Evolutionary conservation across 2,113 vertebrate genomes (phyloP).

Genomic region (Callocephalon fimbriatum): DNA sequence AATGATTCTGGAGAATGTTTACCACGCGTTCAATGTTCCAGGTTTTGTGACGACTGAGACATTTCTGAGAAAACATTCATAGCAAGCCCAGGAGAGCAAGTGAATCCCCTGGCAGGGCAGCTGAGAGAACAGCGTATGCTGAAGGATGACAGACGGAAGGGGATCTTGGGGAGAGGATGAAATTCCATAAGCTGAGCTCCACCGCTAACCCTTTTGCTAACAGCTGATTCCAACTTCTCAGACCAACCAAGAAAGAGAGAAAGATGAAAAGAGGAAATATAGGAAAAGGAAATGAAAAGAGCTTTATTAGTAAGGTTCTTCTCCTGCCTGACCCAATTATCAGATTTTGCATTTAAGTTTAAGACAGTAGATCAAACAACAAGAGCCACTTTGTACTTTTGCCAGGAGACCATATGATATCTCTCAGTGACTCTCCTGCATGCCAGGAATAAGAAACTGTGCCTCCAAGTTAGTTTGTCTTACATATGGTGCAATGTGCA

Average conservation of each 20-base stretch:
- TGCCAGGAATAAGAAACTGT: conserved; percentile 76
- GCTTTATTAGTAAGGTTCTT: conserved; percentile 82
- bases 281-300: conserved; percentile 86
- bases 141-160: background rate
- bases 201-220: background rate
- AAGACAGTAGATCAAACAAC: conserved; percentile 88
- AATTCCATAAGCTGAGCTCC: background rate
- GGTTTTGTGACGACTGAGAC: background rate
- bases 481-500: conserved; percentile 73
- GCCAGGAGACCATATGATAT: conserved; percentile 89
- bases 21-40: background rate
- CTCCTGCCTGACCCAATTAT: conserved; percentile 88
- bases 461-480: conserved; percentile 68
- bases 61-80: background rate
- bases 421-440: conserved; percentile 81
- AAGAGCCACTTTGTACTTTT: conserved; percentile 85
- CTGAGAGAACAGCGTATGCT: background rate
- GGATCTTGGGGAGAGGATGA: background rate
- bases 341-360: conserved; percentile 86
- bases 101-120: background rate
- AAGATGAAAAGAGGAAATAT: conserved; percentile 79
- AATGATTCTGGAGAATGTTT: background rate
- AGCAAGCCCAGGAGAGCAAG: background rate
- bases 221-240: conserved; percentile 40
- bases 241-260: conserved; percentile 11